These are phyloP conservation scores for Phasianus colchicus DNA, from an alignment of 2,113 vertebrate genomes.

Conservation along the genomic window DNA sequence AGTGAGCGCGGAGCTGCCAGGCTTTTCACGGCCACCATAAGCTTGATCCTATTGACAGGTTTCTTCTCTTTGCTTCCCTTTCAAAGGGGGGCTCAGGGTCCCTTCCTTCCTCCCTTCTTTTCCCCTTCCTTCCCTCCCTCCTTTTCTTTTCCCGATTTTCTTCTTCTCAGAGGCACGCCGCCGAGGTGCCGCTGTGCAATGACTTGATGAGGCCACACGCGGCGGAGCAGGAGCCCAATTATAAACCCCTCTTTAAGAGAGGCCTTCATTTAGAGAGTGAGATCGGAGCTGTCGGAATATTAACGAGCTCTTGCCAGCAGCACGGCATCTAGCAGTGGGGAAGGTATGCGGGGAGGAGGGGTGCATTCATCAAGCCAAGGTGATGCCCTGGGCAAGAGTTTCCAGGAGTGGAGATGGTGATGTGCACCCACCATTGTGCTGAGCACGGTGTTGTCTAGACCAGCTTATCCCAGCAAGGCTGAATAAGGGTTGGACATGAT, in stretches of 20 bases:
- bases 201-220: conserved; percentile 57
- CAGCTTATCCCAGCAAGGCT: not conserved
- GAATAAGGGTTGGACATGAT: not conserved
- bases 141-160: not conserved
- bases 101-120: not conserved
- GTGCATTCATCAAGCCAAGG: rapidly evolving
- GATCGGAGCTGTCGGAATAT: conserved; percentile 50
- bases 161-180: not conserved
- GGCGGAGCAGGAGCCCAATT: conserved; percentile 41
- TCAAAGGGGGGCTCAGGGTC: not conserved
- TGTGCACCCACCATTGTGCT: rapidly evolving
- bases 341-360: not conserved
- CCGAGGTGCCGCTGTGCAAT: not conserved
- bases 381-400: not conserved
- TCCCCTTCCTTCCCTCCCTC: not conserved
- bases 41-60: conserved; percentile 63
- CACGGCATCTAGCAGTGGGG: not conserved
- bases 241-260: conserved; percentile 40
- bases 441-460: not conserved
- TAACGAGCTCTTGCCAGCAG: conserved; percentile 24
- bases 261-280: not conserved
- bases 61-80: conserved; percentile 18
- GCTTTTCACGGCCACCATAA: conserved; percentile 13
- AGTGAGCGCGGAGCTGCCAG: not conserved
- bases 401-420: not conserved